Evolutionary conservation across 2,113 vertebrate genomes (phyloP).

Genomic region (Oenanthe melanoleuca): DNA sequence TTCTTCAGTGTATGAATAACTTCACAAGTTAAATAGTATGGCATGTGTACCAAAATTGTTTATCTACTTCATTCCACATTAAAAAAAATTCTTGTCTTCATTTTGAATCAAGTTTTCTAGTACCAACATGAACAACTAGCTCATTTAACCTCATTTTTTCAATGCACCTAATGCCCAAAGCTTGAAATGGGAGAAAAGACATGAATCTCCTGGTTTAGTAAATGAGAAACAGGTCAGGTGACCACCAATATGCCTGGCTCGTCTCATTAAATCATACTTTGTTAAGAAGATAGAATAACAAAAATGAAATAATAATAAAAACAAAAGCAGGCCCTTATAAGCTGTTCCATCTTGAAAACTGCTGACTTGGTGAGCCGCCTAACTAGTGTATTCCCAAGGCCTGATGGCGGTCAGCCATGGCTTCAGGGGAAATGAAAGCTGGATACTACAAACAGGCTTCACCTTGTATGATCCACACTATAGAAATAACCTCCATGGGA

Average conservation of each 20-base stretch:
- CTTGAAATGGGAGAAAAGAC: not conserved
- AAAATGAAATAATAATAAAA: not conserved
- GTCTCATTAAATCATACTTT: not conserved
- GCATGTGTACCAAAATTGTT: not conserved
- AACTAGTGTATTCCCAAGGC: not conserved
- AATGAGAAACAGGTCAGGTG: not conserved
- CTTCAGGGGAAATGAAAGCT: not conserved
- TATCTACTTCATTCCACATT: not conserved
- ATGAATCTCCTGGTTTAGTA: not conserved
- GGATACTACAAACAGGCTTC: not conserved
- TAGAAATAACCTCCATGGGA: not conserved
- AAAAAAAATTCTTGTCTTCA: not conserved
- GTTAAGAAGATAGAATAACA: not conserved
- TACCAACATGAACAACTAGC: not conserved
- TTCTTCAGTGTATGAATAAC: not conserved
- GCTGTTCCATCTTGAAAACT: not conserved
- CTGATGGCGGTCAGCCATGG: rapidly evolving
- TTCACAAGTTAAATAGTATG: not conserved
- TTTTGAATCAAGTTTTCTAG: not conserved
- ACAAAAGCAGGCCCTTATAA: not conserved
- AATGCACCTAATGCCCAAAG: not conserved
- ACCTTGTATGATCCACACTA: not conserved
- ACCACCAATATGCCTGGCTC: rapidly evolving
- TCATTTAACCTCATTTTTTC: not conserved
- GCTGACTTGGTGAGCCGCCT: not conserved